Evolutionary conservation across 2,797 vertebrate genomes (phyloP).

Genomic region (Mus spretus): DNA sequence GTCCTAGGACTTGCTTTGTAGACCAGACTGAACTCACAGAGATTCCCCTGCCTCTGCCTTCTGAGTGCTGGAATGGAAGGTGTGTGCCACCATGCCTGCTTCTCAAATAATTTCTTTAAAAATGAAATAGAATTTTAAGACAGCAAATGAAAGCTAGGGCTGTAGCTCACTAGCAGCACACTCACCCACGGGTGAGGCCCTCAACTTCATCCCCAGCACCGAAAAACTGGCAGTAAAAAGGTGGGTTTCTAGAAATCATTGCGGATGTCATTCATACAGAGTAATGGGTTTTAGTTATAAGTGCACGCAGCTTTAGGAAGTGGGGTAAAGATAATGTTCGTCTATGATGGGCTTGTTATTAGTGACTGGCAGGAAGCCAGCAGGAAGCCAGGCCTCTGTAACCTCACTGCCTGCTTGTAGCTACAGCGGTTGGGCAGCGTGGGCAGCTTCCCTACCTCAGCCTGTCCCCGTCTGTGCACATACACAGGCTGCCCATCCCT

Average conservation of each 20-base stretch:
- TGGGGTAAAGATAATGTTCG: not conserved
- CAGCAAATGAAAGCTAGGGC: not conserved
- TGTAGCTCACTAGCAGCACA: not conserved
- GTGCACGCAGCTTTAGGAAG: not conserved
- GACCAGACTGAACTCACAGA: not conserved
- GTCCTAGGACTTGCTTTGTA: not conserved
- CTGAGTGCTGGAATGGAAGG: not conserved
- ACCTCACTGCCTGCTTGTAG: not conserved
- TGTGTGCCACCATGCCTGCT: not conserved
- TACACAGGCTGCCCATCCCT: not conserved
- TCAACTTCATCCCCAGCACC: no score
- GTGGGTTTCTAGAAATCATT: not conserved
- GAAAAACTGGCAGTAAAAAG: not conserved
- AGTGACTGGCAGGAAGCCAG: not conserved
- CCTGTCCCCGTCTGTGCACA: not conserved
- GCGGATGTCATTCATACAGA: not conserved
- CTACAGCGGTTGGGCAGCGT: not conserved
- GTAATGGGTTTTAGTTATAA: not conserved
- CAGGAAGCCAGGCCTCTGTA: not conserved
- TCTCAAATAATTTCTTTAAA: not conserved
- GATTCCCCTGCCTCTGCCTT: not conserved
- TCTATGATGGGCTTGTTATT: not conserved
- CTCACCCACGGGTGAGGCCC: not conserved
- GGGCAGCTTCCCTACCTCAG: not conserved
- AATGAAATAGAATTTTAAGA: not conserved